phyloP scores from a whole-genome alignment of 2,888 invertebrate species.

The Plagodis pulveraria region DNA sequence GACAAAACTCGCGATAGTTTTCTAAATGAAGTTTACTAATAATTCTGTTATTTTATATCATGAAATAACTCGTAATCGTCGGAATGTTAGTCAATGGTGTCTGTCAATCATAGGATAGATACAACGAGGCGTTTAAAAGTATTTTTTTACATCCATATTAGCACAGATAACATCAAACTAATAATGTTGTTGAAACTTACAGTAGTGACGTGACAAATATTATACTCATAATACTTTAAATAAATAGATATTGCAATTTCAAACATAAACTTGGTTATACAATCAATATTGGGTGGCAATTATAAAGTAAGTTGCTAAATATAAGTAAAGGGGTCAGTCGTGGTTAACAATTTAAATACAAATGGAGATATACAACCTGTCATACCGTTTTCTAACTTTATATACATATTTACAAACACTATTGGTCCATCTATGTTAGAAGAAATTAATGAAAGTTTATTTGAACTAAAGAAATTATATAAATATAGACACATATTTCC shows the following conservation, averaged over 20 bases:
- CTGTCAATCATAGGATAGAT: no score
- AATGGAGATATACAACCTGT: slow-evolving; percentile 65
- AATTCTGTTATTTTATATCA: no score
- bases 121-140: no score
- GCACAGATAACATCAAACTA: no score
- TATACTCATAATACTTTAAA: background rate
- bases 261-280: slow-evolving; percentile 1
- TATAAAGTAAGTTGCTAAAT: slow-evolving; percentile 23
- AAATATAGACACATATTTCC: background rate
- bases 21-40: no score
- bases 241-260: background rate
- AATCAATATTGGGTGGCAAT: slow-evolving; percentile 8
- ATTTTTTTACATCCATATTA: no score
- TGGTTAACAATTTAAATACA: slow-evolving; percentile 45
- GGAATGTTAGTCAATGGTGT: no score
- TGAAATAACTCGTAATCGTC: no score
- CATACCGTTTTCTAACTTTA: slow-evolving; percentile 68
- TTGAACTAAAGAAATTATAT: slow-evolving; percentile 27
- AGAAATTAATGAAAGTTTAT: slow-evolving; percentile 51
- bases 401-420: slow-evolving; percentile 82
- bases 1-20: no score
- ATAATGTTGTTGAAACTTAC: no score
- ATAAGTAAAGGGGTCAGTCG: slow-evolving; percentile 52
- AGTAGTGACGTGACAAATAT: background rate
- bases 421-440: slow-evolving; percentile 81